Conservation (phyloP, 2,113 vertebrate genomes). For the Epinephelus cyanopodus region DNA sequence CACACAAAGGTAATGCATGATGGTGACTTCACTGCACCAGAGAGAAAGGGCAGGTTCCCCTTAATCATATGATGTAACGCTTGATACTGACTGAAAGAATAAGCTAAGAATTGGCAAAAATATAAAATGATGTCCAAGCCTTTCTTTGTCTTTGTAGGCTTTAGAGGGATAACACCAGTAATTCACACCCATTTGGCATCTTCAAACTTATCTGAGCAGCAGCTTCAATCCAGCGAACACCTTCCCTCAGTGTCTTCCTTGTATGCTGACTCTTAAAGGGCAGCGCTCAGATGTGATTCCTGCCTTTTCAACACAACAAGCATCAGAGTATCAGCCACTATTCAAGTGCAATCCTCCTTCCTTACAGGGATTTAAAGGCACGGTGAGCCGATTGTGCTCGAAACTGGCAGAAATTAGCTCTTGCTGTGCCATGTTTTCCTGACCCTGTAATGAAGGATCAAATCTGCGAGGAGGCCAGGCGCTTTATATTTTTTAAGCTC, state of each 20-base stretch:
- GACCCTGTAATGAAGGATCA: slow-evolving; percentile 59
- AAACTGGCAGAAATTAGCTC: slow-evolving; percentile 69
- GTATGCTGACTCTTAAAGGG: slow-evolving; percentile 16
- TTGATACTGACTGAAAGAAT: too few relatives aligned
- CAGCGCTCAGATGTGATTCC: slow-evolving; percentile 17
- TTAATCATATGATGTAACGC: too few relatives aligned
- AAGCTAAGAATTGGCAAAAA: too few relatives aligned
- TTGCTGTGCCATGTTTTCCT: slow-evolving; percentile 53
- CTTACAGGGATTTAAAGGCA: slow-evolving; percentile 62
- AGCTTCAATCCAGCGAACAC: background rate
- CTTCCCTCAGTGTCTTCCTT: background rate
- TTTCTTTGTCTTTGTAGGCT: too few relatives aligned
- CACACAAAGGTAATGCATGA: too few relatives aligned
- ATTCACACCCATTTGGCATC: background rate
- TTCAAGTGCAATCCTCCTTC: slow-evolving; percentile 51
- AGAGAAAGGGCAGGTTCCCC: too few relatives aligned
- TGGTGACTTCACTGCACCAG: too few relatives aligned
- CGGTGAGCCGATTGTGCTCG: slow-evolving; percentile 54
- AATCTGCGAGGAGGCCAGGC: slow-evolving; percentile 33
- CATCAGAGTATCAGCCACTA: slow-evolving; percentile 46
- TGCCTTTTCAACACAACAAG: slow-evolving; percentile 20
- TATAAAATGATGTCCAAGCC: too few relatives aligned
- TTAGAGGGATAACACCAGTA: too few relatives aligned
- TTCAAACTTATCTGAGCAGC: background rate
- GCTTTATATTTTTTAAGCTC: slow-evolving; percentile 53